Base-by-base conservation (phyloP, 2,888 invertebrate species). In the Drosophila setosimentum region DNA sequence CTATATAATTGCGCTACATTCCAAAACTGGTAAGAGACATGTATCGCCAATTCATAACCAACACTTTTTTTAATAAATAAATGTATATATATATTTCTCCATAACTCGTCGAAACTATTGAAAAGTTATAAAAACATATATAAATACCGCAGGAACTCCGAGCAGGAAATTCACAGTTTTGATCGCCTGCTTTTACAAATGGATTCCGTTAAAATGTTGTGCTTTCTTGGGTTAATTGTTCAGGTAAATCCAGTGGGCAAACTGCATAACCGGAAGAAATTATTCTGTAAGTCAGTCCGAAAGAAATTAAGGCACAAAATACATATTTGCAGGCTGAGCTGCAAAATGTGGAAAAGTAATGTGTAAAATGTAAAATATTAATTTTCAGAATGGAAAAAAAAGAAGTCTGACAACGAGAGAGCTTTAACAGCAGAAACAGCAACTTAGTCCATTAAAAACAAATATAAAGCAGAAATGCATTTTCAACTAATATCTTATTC, bases 221-320 rank as follows among this genome's bases (percentile, higher is more conserved):
- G 27, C 55, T 42, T 51, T 32, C 55, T 53, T 16, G 71, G 71
- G 64, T 64, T 72, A 71, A 71, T n/a, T 30, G 16, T 30, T 6
- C 40, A 42, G 73, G 73, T 73, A 58, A 51, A 64, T 58, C 33
- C 40, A 42, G 27, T 53, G 30, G 11, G 70, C 45, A 73, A 64
- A 18, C 65, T 40, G 65, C 53, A 60, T 50, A 73, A 55, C 58
- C 49, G 49, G 32, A 50, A 24, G 54, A 50, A 73, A 59, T 65
- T 65, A 64, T 72, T 73, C 54, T 29, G 73, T 60, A 73, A 73
- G 50, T 66, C 66, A 48, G 65, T 55, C 32, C n/a, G 30, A 50
- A 58, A 37, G 73, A 73, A 71, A 58, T 71, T 51, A 73, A 73
- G 65, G 40, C 58, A 49, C 33, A 73, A 72, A 72, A 59, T 59